A percentile compares a stretch with the other conserved stretches of the same genome.
phyloP scores from a whole-genome alignment of 2,797 vertebrate genomes.

The Austrolebias charrua region DNA sequence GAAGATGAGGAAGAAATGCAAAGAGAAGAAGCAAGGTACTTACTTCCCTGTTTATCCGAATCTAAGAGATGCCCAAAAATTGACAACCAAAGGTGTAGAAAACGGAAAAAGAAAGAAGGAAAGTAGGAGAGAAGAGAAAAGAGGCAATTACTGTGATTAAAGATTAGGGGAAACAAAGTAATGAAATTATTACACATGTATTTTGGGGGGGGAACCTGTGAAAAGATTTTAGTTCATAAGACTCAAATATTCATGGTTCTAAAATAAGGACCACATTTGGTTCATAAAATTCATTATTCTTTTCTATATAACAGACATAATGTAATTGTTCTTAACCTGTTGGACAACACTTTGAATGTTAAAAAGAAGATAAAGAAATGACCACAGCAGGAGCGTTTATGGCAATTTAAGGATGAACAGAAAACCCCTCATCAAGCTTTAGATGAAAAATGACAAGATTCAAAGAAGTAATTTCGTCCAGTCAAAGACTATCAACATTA shows the following conservation, averaged over 20 bases:
- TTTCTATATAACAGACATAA: no score
- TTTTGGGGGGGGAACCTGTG: slow-evolving; percentile 47
- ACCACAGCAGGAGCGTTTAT: no score
- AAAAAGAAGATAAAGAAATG: background rate
- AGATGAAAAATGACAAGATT: no score
- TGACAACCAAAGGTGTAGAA: slow-evolving; percentile 39
- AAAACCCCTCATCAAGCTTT: no score
- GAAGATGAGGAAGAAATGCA: slow-evolving; percentile 43
- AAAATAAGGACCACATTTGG: background rate
- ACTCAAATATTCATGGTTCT: slow-evolving; percentile 15
- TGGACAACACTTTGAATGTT: background rate
- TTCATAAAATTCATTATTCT: background rate
- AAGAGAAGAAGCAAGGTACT: slow-evolving; percentile 83
- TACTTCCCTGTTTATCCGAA: slow-evolving; percentile 99
- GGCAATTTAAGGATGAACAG: no score
- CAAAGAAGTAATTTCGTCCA: no score
- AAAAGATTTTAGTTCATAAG: slow-evolving; percentile 45
- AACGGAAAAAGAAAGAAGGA: slow-evolving; percentile 44
- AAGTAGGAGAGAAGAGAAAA: slow-evolving; percentile 62
- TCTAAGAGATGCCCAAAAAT: slow-evolving; percentile 83
- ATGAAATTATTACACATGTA: slow-evolving; percentile 55
- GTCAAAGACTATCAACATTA: no score
- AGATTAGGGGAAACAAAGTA: slow-evolving; percentile 38
- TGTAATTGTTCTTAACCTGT: background rate
- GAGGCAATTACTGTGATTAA: slow-evolving; percentile 67